These are phyloP conservation scores for Prionailurus viverrinus DNA, from an alignment of 2,113 vertebrate genomes.

Conservation along the genomic window DNA sequence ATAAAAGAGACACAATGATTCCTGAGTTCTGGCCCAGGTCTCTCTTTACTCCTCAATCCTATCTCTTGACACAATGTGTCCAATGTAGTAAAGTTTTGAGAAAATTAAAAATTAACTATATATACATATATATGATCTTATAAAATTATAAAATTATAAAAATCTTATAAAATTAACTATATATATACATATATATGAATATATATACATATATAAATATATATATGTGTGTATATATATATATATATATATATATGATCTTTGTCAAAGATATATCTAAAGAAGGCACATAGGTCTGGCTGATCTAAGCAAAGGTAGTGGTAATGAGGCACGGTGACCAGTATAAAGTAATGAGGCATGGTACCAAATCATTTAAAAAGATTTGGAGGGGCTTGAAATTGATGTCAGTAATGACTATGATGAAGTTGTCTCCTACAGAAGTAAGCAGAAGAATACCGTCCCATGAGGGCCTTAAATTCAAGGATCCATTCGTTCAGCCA, in stretches of 20 bases:
- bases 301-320: not conserved
- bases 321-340: not conserved
- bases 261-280: constrained; percentile 39
- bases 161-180: too few relatives aligned
- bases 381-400: constrained; percentile 12
- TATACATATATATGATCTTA: not conserved
- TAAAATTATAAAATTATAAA: too few relatives aligned
- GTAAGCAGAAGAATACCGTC: not conserved
- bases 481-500: not conserved
- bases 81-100: not conserved
- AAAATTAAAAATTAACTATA: constrained; percentile 4
- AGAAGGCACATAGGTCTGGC: not conserved
- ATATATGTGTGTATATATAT: rapidly evolving
- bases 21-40: not conserved
- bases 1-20: not conserved
- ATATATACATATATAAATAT: too few relatives aligned
- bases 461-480: not conserved
- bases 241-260: too few relatives aligned
- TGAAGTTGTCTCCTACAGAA: not conserved
- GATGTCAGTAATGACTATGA: not conserved
- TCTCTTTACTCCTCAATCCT: not conserved
- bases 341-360: constrained; percentile 3
- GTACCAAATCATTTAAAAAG: not conserved
- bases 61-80: not conserved
- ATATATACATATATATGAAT: too few relatives aligned